Conservation (phyloP, 2,113 vertebrate species). For the Callaeas wilsoni region DNA sequence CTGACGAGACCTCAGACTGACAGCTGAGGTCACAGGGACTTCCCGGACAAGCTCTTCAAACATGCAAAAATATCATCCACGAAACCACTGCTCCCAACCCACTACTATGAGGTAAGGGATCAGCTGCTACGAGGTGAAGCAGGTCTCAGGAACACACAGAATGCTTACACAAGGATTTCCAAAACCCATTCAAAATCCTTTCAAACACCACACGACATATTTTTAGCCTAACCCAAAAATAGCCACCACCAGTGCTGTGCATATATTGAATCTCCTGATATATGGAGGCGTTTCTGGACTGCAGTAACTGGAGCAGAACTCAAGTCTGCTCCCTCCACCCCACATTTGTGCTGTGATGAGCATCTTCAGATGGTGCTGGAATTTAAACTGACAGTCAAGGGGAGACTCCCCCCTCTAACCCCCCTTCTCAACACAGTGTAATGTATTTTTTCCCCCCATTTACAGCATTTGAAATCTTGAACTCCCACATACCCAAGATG, state of each 20-base stretch:
- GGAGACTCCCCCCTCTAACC: neutral
- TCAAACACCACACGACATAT: neutral
- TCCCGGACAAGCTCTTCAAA: neutral
- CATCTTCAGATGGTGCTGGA: neutral
- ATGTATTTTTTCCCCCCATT: neutral
- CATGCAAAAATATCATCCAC: neutral
- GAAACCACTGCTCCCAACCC: neutral
- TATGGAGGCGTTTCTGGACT: neutral
- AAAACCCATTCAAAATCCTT: neutral
- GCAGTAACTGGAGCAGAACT: constrained; percentile 46
- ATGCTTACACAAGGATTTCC: neutral
- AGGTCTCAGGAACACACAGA: neutral
- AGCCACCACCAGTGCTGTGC: neutral
- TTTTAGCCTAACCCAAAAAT: constrained; percentile 42
- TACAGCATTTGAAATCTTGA: neutral
- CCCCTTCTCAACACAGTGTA: neutral
- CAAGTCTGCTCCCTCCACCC: neutral
- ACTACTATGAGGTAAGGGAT: neutral
- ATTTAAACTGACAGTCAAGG: neutral
- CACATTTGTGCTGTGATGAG: neutral
- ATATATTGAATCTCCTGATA: neutral
- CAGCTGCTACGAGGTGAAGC: neutral
- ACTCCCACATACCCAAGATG: neutral
- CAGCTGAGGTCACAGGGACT: neutral
- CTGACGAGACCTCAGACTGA: neutral